Base-by-base conservation (phyloP, 2,888 invertebrate genomes). In the Crioceris asparagi region DNA sequence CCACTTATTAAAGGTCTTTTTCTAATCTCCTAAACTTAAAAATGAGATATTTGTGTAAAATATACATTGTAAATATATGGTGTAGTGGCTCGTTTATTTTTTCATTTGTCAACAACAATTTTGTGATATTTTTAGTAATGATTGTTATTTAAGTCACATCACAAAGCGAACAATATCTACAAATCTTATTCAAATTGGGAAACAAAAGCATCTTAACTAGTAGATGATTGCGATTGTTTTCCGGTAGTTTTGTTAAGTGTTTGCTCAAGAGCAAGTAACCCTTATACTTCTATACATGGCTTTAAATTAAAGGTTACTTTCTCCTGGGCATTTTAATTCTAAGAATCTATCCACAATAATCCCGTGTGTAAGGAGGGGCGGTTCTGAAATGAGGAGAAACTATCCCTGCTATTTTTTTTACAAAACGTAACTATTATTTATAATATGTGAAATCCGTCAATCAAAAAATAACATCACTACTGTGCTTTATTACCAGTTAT, bases 101-200 rank as follows among this genome's bases (percentile, higher is more conserved):
- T 67, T 61, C 65, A 66, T 66, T 67, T 64, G 65, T 67, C 64
- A 63, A 64, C 64, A 65, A 65, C 64, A 66, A 66, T 68, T 68
- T 68, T 69, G 68, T 69, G 68, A 69, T 69, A 68, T 68, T 68
- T 53, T 69, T 68, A 68, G 66, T 67, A 67, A 67, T 66, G 65
- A 64, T 66, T 67, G 67, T 68, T 68, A 67, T 66, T 67, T 68
- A 67, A 68, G 67, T 67, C 66, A 66, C 66, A 67, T 65, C 67
- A 66, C 64, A 56, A 60, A 59, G 60, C 60, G 58, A 59, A 60
- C 60, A 37, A 55, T 54, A 51, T 50, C 56, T 58, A 60, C 59
- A 58, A 56, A 55, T 42, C 49, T 52, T 53, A 54, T 45, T 54
- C 52, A 51, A 51, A 53, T 54, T 27, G 51, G 51, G 36, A 41